These are phyloP conservation scores for Arge pagana DNA, from an alignment of 2,888 invertebrate genomes.

Conservation along the genomic window DNA sequence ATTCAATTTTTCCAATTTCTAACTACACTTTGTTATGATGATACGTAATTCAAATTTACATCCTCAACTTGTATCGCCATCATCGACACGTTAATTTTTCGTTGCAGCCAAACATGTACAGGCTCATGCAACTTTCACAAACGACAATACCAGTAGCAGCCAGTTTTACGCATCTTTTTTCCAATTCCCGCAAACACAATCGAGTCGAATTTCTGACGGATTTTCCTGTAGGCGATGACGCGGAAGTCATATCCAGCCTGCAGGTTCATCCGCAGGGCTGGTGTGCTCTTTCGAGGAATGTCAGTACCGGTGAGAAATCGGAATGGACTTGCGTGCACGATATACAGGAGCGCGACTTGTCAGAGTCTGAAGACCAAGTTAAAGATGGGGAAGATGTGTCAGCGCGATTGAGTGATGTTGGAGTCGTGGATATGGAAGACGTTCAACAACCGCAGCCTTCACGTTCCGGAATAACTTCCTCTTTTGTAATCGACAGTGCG, in stretches of 20 bases:
- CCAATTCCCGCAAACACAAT: slow-evolving; percentile 73
- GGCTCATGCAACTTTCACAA: slow-evolving; percentile 85
- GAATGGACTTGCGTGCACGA: slow-evolving; percentile 97
- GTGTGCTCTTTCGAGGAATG: slow-evolving; percentile 86
- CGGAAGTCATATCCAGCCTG: slow-evolving; percentile 88
- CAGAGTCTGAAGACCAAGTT: slow-evolving; percentile 54
- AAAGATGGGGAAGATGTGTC: slow-evolving; percentile 39
- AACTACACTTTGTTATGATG: background rate
- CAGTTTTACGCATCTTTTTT: slow-evolving; percentile 82
- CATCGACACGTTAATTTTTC: slow-evolving; percentile 16
- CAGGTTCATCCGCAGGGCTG: slow-evolving; percentile 90
- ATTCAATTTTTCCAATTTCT: background rate
- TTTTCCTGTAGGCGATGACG: slow-evolving; percentile 84
- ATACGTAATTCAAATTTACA: background rate
- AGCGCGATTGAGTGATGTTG: slow-evolving; percentile 36
- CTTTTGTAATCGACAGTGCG: slow-evolving; percentile 46
- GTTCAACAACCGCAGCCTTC: slow-evolving; percentile 46
- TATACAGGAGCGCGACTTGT: slow-evolving; percentile 71
- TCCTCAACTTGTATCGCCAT: background rate
- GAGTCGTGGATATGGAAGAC: slow-evolving; percentile 41
- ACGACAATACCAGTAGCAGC: slow-evolving; percentile 81
- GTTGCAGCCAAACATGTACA: slow-evolving; percentile 83
- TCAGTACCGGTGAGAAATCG: slow-evolving; percentile 81
- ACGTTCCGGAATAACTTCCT: slow-evolving; percentile 46
- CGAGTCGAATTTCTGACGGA: slow-evolving; percentile 89